Evolutionary conservation across 2,113 vertebrate species (phyloP).

Genomic region (Festucalex cinctus): DNA sequence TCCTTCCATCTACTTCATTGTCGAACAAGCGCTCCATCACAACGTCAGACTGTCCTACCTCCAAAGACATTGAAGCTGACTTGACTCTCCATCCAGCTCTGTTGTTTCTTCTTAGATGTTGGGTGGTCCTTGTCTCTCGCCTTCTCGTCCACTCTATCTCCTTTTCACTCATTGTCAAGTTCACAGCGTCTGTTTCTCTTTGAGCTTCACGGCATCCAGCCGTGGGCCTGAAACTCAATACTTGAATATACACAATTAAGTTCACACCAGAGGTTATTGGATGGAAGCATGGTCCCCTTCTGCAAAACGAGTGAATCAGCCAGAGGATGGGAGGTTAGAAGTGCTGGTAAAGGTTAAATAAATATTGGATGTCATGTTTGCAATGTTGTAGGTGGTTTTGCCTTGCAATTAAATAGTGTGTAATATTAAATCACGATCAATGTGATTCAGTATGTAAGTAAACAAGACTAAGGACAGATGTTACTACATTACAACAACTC

Average conservation of each 20-base stretch:
- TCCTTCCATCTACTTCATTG: neutral
- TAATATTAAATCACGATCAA: neutral
- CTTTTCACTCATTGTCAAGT: slow-evolving; percentile 55
- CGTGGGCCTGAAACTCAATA: slow-evolving; percentile 56
- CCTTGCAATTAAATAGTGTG: neutral
- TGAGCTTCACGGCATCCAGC: slow-evolving; percentile 39
- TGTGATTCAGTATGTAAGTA: neutral
- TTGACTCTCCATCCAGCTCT: slow-evolving; percentile 51
- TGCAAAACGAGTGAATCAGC: slow-evolving; percentile 51
- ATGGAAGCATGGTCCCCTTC: slow-evolving; percentile 56
- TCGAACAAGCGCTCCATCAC: neutral
- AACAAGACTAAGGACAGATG: neutral
- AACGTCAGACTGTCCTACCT: slow-evolving; percentile 37
- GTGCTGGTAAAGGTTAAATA: slow-evolving; percentile 51
- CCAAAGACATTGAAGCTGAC: slow-evolving; percentile 49
- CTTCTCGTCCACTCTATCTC: slow-evolving; percentile 27
- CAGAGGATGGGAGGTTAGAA: slow-evolving; percentile 31
- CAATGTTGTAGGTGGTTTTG: slow-evolving; percentile 11
- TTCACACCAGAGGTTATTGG: slow-evolving; percentile 64
- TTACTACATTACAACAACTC: neutral
- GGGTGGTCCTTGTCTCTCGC: slow-evolving; percentile 60
- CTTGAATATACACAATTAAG: slow-evolving; percentile 69
- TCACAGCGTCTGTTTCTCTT: slow-evolving; percentile 60
- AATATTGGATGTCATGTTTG: slow-evolving; percentile 21
- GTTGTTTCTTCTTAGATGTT: slow-evolving; percentile 62